These are phyloP conservation scores for Epirrita christyi DNA, from an alignment of 2,888 invertebrate genomes.

Conservation along the genomic window DNA sequence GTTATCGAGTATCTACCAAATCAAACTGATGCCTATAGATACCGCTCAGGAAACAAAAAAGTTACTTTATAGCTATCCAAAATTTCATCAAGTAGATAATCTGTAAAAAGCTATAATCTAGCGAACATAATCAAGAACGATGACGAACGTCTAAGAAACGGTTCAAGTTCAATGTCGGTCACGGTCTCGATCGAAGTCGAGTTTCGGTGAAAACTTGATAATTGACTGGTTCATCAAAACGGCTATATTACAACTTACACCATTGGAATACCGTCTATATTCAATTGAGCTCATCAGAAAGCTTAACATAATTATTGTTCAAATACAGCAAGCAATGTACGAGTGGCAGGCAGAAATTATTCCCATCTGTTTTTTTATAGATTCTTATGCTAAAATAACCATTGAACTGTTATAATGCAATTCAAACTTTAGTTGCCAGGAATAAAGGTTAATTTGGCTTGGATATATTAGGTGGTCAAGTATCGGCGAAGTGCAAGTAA, in stretches of 20 bases:
- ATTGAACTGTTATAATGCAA: neutral
- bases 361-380: conserved; percentile 28
- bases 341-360: conserved; percentile 30
- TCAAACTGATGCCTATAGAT: too few species aligned
- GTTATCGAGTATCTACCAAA: too few species aligned
- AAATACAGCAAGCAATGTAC: conserved; percentile 29
- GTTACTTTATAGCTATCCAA: too few species aligned
- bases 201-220: conserved; percentile 36
- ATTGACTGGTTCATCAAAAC: conserved; percentile 12
- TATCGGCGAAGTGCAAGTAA: conserved; percentile 18
- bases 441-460: conserved; percentile 18
- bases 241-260: conserved; percentile 29
- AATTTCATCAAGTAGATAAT: neutral
- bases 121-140: conserved; percentile 12
- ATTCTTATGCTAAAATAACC: conserved; percentile 24
- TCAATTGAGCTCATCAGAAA: conserved; percentile 17
- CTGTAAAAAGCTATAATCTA: conserved; percentile 1
- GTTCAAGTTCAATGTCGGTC: conserved; percentile 51
- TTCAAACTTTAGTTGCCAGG: conserved; percentile 1
- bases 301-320: conserved; percentile 30
- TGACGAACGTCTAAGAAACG: conserved; percentile 18
- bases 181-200: conserved; percentile 43
- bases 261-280: conserved; percentile 10
- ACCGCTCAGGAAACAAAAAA: too few species aligned
- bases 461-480: neutral